These are phyloP conservation scores for Drosophila imparisetae DNA, from an alignment of 2,888 invertebrate genomes.

Conservation along the genomic window DNA sequence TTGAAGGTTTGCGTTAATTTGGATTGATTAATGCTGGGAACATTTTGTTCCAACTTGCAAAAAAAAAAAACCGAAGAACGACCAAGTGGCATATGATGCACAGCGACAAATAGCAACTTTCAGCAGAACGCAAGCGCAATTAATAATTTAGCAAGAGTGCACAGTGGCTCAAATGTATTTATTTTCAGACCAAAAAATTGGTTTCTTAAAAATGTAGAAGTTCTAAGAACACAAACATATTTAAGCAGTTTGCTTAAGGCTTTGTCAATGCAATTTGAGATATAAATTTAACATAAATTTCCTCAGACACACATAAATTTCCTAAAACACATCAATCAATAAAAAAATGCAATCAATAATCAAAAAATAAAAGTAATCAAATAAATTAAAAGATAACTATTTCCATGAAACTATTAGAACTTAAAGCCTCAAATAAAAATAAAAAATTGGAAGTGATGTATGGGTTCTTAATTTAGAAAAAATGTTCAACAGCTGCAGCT, in stretches of 20 bases:
- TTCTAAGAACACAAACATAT: background rate
- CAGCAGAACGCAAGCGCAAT: constrained; percentile 27
- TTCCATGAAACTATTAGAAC: background rate
- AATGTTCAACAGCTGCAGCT: background rate
- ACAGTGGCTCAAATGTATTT: background rate
- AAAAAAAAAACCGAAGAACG: background rate
- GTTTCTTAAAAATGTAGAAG: background rate
- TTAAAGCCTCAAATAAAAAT: background rate
- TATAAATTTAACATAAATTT: too few species aligned
- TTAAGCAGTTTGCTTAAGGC: background rate
- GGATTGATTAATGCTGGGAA: constrained; percentile 48
- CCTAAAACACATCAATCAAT: too few species aligned
- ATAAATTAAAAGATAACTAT: background rate
- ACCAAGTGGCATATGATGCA: constrained; percentile 22
- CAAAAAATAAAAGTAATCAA: too few species aligned
- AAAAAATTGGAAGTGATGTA: background rate
- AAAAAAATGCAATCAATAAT: background rate
- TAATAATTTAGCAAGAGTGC: constrained; percentile 33
- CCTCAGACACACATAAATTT: background rate
- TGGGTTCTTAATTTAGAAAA: background rate
- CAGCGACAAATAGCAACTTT: constrained; percentile 32
- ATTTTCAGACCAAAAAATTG: background rate
- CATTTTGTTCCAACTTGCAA: constrained; percentile 9
- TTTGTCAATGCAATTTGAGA: too few species aligned
- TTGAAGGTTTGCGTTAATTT: constrained; percentile 38